Base-by-base conservation (phyloP, 2,113 vertebrate genomes). In the Lonchura striata region DNA sequence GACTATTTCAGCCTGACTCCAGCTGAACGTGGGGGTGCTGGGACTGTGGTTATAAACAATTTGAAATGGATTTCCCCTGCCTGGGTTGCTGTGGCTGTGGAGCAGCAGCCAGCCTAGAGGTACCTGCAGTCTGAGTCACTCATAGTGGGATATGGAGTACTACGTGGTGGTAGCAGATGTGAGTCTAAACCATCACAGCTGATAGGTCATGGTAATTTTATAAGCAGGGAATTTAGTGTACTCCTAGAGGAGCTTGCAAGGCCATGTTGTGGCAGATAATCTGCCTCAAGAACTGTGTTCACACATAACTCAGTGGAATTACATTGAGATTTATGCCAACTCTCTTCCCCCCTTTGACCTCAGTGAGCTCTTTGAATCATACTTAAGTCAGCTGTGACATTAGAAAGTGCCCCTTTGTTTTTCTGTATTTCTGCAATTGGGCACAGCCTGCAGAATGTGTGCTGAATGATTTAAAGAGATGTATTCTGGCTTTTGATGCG, bases 61-160 rank as follows among this genome's bases (percentile, higher is more conserved):
- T 71, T 61, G 41, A 65, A 53, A 49, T 46, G 42, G 54, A n/a
- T 93, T 90, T 82, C 24, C 82, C 7, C 54, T 87, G 41, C 24
- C 27, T 39, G 33, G 9, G 7, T 52, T 3, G 11, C 44, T 3
- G 0, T 24, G 77, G 24, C 47, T 23, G 0, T 5, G 66, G 41
- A 85, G 61, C 2, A 4, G 66, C 57, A 85, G 60, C 47, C 69
- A 78, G 44, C 60, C 60, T 68, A 42, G 23, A 92, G 75, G 71
- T 61, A 85, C 16, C 6, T 46, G 25, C 4, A 2, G 9, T 16
- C 20, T 53, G 46, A 69, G 61, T 39, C 31, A 30, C 21, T 18
- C 6, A 1, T 10, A 30, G 16, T 35, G 28, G 70, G 7, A 24
- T 57, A 28, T 80, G 53, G n/a, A 59, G 35, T 30, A 16, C 8